Base-by-base conservation (phyloP, 1,140 invertebrate genomes). In the Streblospio benedicti region DNA sequence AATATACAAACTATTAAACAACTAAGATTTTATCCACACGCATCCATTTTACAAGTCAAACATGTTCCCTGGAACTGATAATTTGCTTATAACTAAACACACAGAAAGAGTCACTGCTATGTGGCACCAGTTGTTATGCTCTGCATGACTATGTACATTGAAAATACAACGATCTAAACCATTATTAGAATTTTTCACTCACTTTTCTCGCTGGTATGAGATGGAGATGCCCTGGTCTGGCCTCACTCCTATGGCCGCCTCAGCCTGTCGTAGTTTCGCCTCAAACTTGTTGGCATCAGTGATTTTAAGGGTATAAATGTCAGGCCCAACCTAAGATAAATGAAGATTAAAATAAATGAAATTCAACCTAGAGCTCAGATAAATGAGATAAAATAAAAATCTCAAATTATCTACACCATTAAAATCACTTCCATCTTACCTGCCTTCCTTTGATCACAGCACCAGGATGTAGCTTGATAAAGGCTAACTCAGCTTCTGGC, bases 391-490 rank as follows among this genome's bases (percentile, higher is more conserved):
- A 59, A 25, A 55, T 35, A 61, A 25, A 45, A 45, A 49, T 49
- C 23, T 38, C 53, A 66, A n/a, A n/a, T n/a, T n/a, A n/a, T n/a
- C n/a, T n/a, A n/a, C n/a, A n/a, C n/a, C n/a, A n/a, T n/a, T n/a
- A n/a, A n/a, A n/a, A n/a, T n/a, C n/a, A n/a, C n/a, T n/a, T n/a
- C n/a, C n/a, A n/a, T n/a, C 69, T 75, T 77, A 87, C 85, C 75
- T 79, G 82, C 70, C 83, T 84, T 14, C 90, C 91, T 80, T 93
- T 93, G 50, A 94, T 82, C 35, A 95, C 76, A 43, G 92, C 91
- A n/a, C 86, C 89, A 61, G 88, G 85, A 67, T 90, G 81, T 28
- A 96, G 72, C 60, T 87, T 84, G 57, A 95, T 89, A 0, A 86
- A 88, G 14, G 91, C 90, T 64, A 88, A 82, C 69, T 91, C 89